Percentiles rank a stretch among this genome's conserved stretches.
phyloP scores from a whole-genome alignment of 2,113 vertebrate genomes.

The Vulpes ferrilata region DNA sequence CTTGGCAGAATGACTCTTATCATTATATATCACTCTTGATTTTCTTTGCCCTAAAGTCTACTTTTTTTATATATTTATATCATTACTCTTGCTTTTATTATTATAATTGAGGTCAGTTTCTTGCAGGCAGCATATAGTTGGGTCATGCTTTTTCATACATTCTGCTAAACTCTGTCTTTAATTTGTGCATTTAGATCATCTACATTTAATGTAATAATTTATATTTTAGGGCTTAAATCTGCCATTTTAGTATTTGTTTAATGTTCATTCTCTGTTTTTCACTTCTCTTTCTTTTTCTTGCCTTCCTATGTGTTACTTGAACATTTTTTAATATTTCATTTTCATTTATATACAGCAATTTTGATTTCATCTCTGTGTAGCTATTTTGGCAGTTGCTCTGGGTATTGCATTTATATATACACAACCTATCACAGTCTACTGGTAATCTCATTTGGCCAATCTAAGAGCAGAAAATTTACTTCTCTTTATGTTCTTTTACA shows the following conservation, averaged over 20 bases:
- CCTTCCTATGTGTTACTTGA: background rate
- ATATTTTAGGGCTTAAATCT: background rate
- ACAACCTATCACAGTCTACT: background rate
- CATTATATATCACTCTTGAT: background rate
- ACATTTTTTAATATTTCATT: background rate
- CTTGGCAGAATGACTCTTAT: background rate
- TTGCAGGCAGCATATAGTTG: background rate
- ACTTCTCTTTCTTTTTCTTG: background rate
- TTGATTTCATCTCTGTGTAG: background rate
- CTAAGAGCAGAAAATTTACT: background rate
- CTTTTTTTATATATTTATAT: conserved; percentile 5
- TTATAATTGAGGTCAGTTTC: background rate
- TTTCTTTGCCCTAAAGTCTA: background rate
- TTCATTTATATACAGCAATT: background rate
- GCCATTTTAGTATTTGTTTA: background rate
- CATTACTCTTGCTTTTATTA: background rate
- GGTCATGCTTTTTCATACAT: background rate
- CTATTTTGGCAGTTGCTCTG: background rate
- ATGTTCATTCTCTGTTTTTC: background rate
- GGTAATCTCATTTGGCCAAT: background rate
- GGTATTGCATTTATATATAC: background rate
- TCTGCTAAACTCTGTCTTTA: background rate
- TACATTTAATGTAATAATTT: background rate
- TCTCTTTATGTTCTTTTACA: background rate
- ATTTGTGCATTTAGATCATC: background rate